phyloP scores from a whole-genome alignment of 2,888 invertebrate genomes.

The Hofmannophila pseudospretella region DNA sequence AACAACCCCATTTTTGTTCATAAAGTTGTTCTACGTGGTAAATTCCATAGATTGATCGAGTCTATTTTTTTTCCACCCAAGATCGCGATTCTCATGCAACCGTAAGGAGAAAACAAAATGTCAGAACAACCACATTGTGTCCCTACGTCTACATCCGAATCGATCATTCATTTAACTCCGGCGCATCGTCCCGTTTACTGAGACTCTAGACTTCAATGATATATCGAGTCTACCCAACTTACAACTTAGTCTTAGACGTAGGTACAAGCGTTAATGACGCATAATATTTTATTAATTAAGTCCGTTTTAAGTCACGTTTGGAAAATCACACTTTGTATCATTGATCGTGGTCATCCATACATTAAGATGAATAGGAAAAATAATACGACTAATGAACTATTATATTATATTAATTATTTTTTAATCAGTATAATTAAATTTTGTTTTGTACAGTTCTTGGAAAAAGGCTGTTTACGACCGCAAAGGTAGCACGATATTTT shows the following conservation, averaged over 20 bases:
- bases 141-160: too few relatives aligned
- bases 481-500: too few relatives aligned
- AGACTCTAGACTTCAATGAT: conserved; percentile 2
- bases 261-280: conserved; percentile 28
- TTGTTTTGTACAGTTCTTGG: not conserved
- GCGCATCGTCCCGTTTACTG: not conserved
- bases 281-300: conserved; percentile 39
- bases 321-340: conserved; percentile 22
- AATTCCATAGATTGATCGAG: too few relatives aligned
- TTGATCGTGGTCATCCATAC: conserved; percentile 21
- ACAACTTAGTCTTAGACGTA: conserved; percentile 7
- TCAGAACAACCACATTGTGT: too few relatives aligned
- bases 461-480: too few relatives aligned
- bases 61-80: too few relatives aligned
- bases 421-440: not conserved
- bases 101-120: too few relatives aligned
- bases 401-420: not conserved
- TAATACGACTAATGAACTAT: not conserved
- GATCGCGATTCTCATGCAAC: too few relatives aligned
- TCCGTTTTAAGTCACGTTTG: conserved; percentile 21
- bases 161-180: conserved; percentile 8
- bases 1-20: too few relatives aligned
- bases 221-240: conserved; percentile 10
- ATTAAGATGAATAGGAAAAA: not conserved
- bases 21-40: too few relatives aligned